A percentile compares a stretch with the other conserved stretches of the same genome.
These are phyloP conservation scores for Ormyrus pomaceus DNA, from an alignment of 2,888 invertebrate species.

Conservation along the genomic window DNA sequence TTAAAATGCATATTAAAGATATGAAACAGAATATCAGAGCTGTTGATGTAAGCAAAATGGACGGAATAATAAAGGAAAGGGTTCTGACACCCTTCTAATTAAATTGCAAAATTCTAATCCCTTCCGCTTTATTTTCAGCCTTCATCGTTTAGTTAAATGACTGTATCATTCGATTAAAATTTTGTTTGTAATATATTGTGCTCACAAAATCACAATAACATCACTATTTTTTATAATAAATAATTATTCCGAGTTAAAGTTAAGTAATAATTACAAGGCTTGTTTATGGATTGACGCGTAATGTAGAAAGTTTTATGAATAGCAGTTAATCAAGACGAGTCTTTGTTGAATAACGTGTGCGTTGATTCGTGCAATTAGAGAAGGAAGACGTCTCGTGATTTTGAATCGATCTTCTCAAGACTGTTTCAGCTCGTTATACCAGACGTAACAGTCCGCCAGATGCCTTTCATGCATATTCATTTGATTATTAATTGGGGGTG, in stretches of 20 bases:
- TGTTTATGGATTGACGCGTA: neutral
- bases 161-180: conserved; percentile 33
- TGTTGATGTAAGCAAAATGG: conserved; percentile 31
- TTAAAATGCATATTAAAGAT: neutral
- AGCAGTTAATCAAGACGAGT: too few relatives aligned
- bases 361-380: too few relatives aligned
- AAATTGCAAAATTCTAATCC: conserved; percentile 29
- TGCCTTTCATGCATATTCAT: conserved; percentile 4
- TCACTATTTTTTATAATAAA: too few relatives aligned
- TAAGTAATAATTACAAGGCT: neutral
- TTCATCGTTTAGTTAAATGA: conserved; percentile 44
- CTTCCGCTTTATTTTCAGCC: conserved; percentile 25
- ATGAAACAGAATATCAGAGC: conserved; percentile 7
- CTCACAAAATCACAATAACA: neutral
- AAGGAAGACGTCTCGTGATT: neutral
- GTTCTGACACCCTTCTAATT: conserved; percentile 4
- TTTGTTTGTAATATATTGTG: conserved; percentile 6
- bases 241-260: too few relatives aligned
- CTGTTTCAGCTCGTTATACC: conserved; percentile 3
- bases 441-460: neutral
- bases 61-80: neutral
- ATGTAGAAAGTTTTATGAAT: too few relatives aligned
- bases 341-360: too few relatives aligned
- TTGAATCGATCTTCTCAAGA: conserved; percentile 3
- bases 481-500: conserved; percentile 6